Evolutionary conservation across 2,797 vertebrate species (phyloP), one percentile per base, ranked within the genome.

Genomic region (Lacerta agilis): DNA sequence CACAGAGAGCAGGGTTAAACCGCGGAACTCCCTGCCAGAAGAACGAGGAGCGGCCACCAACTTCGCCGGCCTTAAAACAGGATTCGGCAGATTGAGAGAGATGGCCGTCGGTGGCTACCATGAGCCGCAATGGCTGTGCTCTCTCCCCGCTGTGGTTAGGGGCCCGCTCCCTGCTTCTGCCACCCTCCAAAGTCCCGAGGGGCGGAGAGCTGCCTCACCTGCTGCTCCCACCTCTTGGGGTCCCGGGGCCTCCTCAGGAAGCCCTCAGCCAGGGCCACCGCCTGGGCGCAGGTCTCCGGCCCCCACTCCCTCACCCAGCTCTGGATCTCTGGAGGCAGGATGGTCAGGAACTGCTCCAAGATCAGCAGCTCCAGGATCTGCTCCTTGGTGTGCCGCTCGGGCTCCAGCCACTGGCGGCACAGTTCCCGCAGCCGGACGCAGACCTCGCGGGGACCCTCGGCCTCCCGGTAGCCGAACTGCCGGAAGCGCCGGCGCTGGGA

Each of bases 311-410:
- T 41, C 58, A 89, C 78, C n/a, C 83, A 86, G 71, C 83, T 67
- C 79, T 86, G 88, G 25, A 89, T 76, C 83, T 89, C 78, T 3
- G 5, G 9, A 0, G 88, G 88, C n/a, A 89, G 64, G 79, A 89
- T 76, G 71, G 79, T 80, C 33, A 89, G 83, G 78, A 84, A 88
- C 82, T 88, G 87, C 43, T 88, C 87, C 87, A 88, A 82, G 66
- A 88, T 71, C 66, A 88, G 8, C 4, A 79, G n/a, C 75, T 88
- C 82, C 87, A 88, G 29, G 64, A 88, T 88, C 76, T 88, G 82
- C 88, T 89, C 88, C 33, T 89, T 89, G 78, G 83, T 41, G 78
- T 81, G 83, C 17, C 43, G 81, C 78, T 89, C 88, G 0, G 88
- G 88, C 43, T 86, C 83, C 83, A 89, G 78, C 88, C 88, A 89